Evolutionary conservation across 2,797 vertebrate species (phyloP), one percentile per base, ranked within the genome.

Genomic region (Parambassis ranga): DNA sequence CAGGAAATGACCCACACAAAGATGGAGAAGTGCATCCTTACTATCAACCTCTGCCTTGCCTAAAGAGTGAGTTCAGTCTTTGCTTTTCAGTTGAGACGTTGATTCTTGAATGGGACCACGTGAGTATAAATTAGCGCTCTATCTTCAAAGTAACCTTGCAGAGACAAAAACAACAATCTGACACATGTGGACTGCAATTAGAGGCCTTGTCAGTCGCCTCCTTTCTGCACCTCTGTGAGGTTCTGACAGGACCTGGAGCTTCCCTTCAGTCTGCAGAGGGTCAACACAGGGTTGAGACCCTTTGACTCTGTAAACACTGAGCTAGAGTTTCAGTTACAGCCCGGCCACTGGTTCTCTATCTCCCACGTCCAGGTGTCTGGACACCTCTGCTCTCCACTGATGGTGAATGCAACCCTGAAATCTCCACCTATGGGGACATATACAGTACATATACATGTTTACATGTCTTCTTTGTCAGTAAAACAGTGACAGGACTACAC

Each of bases 231-330:
- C 41, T 64, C 18, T 48, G 23, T 28, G 53, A 16, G 50, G n/a
- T 44, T 44, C 52, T 74, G 80, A 73, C 63, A 73, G 67, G 20
- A 62, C 51, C 38, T 49, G 58, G 36, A 78, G 75, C 65, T 65
- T 72, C 57, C 11, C 44, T 31, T 77, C 75, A 44, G 50, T 30
- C 41, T 4, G n/a, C 24, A 47, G 35, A 46, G 30, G 55, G 39
- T 61, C 67, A 14, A 19, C 33, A 14, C 23, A 6, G 56, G 79
- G 83, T 83, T 78, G n/a, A 38, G 65, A 87, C 85, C 86, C 60
- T 71, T 69, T 84, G 84, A 86, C 84, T 71, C 72, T 28, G 57
- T 89, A 82, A 87, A 83, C 84, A 90, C 24, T 1, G 60, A 69
- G 39, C 48, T 64, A 20, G 31, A 65, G 83, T 53, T 74, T 82